These are phyloP conservation scores for Corythornis cristatus DNA, from an alignment of 2,113 vertebrate species.

Conservation along the genomic window DNA sequence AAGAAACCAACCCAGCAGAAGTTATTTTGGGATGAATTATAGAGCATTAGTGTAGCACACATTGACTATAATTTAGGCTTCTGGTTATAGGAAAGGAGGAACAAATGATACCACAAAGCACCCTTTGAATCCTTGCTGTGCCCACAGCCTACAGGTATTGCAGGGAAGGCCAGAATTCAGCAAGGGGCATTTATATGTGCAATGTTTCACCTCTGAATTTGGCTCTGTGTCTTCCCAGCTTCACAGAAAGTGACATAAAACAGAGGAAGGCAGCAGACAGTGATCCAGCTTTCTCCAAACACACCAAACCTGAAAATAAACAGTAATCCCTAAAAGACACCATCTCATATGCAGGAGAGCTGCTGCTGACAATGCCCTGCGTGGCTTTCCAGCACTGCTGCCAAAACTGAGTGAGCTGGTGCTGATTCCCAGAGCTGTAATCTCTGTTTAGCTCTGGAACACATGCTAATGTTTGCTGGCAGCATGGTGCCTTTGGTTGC, in stretches of 20 bases:
- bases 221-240: neutral
- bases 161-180: neutral
- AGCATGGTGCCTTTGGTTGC: neutral
- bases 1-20: neutral
- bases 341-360: neutral
- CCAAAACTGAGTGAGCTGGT: neutral
- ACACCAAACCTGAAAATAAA: neutral
- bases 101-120: neutral
- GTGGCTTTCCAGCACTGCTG: neutral
- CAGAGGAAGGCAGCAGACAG: neutral
- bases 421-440: neutral
- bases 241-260: neutral
- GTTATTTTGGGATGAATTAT: slow-evolving; percentile 14
- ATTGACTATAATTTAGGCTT: neutral
- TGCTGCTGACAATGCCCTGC: neutral
- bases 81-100: neutral
- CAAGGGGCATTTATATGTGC: fast-evolving
- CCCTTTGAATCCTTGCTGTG: neutral
- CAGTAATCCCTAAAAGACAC: neutral
- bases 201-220: neutral
- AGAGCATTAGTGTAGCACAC: neutral
- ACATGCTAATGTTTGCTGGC: neutral
- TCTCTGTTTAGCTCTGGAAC: neutral
- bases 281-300: neutral
- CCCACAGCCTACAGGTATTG: neutral